Evolutionary conservation across 92 coral and sea anemone species (phyloP).

Genomic region (Galaxea fascicularis): DNA sequence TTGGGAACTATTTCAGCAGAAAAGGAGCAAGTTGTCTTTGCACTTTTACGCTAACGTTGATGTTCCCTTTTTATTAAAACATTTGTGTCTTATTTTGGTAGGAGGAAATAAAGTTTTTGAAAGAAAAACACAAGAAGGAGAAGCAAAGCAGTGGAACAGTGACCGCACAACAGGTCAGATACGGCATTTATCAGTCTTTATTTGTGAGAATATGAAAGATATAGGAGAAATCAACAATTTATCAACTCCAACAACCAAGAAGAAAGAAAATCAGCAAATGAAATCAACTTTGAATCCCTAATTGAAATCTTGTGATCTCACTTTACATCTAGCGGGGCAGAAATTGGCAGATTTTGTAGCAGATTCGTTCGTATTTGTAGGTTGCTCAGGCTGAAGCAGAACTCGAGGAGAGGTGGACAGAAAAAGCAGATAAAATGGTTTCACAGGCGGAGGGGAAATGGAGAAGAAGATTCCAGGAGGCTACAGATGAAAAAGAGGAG

Average conservation of each 20-base stretch:
- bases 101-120: constrained; percentile 85
- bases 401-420: constrained; percentile 88
- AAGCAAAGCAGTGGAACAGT: constrained; percentile 83
- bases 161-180: constrained; percentile 82
- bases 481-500: constrained; percentile 86
- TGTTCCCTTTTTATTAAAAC: neutral
- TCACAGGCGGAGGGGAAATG: constrained; percentile 87
- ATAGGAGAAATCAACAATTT: neutral
- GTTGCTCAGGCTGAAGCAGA: constrained; percentile 85
- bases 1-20: too few species aligned
- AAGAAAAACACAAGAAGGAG: constrained; percentile 93
- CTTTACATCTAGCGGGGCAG: neutral
- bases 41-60: too few species aligned
- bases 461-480: constrained; percentile 84
- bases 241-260: too few species aligned
- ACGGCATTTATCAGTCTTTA: neutral
- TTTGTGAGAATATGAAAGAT: neutral
- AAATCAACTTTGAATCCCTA: too few species aligned
- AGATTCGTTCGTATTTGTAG: constrained; percentile 32
- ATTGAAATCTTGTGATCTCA: neutral
- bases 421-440: constrained; percentile 92
- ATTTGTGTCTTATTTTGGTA: constrained; percentile 16
- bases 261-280: too few species aligned
- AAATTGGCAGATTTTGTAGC: neutral
- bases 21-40: too few species aligned